Conservation (phyloP, 2,888 invertebrate species). For the Ochropleura leucogaster region DNA sequence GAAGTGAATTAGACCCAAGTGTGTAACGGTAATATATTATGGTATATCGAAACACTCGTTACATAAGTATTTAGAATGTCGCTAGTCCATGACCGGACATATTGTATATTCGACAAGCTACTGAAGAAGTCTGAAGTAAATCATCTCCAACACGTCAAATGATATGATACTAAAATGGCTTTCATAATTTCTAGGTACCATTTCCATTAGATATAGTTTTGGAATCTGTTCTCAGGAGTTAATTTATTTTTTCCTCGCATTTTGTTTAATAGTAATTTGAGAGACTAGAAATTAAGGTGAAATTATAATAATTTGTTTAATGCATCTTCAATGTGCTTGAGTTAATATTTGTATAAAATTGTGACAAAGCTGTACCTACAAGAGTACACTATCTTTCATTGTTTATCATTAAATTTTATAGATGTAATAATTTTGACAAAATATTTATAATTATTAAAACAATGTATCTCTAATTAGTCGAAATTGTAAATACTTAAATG, state of each 20-base stretch:
- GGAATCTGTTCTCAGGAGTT: background rate
- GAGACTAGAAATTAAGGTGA: slow-evolving; percentile 10
- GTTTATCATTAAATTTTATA: slow-evolving; percentile 49
- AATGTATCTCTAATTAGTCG: slow-evolving; percentile 43
- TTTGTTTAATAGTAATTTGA: slow-evolving; percentile 15
- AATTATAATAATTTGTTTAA: slow-evolving; percentile 11
- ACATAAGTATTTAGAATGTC: too few relatives aligned
- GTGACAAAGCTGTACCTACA: slow-evolving; percentile 45
- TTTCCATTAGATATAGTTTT: too few relatives aligned
- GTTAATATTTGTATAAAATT: slow-evolving; percentile 15
- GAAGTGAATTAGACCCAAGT: too few relatives aligned
- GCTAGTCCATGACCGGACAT: too few relatives aligned
- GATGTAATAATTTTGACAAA: slow-evolving; percentile 52
- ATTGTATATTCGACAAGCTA: background rate
- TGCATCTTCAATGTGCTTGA: background rate
- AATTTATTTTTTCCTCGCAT: slow-evolving; percentile 25
- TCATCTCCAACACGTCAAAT: background rate
- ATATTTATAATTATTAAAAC: slow-evolving; percentile 39
- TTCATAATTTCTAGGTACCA: too few relatives aligned
- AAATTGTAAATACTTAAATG: slow-evolving; percentile 65
- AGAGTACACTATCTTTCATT: slow-evolving; percentile 32
- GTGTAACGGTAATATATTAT: too few relatives aligned
- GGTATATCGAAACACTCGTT: too few relatives aligned
- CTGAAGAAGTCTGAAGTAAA: background rate
- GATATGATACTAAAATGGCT: background rate